Base-by-base conservation (phyloP, 2,888 invertebrate genomes). In the Catocala fraxini region DNA sequence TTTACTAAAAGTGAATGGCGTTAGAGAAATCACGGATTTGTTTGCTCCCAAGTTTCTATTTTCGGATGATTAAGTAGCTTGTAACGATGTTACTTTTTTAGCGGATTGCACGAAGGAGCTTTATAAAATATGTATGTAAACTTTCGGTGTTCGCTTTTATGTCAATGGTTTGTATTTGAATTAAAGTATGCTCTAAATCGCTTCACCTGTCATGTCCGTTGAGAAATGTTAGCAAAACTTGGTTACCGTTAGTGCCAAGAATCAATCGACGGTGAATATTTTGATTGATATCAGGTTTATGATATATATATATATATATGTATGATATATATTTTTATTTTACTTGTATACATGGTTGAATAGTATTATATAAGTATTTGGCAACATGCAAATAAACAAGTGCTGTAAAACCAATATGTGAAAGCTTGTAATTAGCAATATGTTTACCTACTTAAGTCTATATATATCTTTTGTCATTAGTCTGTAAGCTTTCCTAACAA, bases 11-110 rank as follows among this genome's bases (percentile, higher is more conserved):
- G 71, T 79, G 76, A 82, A 78, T 70, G 79, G 71, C 71, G 70
- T 60, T 65, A 77, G 73, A 74, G 76, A 81, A 79, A 81, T 79
- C 78, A 71, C 71, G 61, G 73, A 73, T 76, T 73, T 71, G 71
- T 78, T 82, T 78, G 77, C 73, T 70, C 73, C 74, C 71, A 73
- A 65, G 71, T 81, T 79, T 83, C 78, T 83, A 82, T 83, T 82
- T 75, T 81, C 71, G 75, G 77, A 75, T 81, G 83, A 83, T 83
- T 75, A 71, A 82, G 65, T 75, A 70, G 68, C 76, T 73, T 69
- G 71, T 61, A 73, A 65, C 73, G 60, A 51, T 69, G 71, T 65
- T 78, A 68, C 64, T 71, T 74, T 77, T 78, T 70, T 80, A 68
- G 67, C 64, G 47, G 55, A 65, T 70, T 72, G 69, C 71, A 68